Evolutionary conservation across 1,140 invertebrate species (phyloP), one percentile per base, ranked within the genome.

Genomic region (Bilobella aurantiaca): DNA sequence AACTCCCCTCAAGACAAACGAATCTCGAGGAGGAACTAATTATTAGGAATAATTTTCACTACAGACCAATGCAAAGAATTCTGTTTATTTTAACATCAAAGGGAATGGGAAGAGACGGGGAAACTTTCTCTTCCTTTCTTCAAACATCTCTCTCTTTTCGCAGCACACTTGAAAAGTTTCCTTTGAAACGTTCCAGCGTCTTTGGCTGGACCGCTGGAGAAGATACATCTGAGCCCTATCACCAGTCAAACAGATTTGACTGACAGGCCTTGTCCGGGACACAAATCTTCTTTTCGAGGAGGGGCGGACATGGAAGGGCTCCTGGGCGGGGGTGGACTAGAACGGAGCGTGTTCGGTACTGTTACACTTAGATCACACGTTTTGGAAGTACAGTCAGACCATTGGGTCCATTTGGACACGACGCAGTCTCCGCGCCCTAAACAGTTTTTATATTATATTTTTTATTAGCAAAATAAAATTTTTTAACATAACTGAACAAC

Each of bases 281-380:
- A 58, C 72, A 71, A 32, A 66, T 64, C 67, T 66, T 66, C 68
- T 65, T 69, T 29, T 71, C 69, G 16, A 60, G 65, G 42, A 72
- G 58, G 29, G 60, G 30, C 18, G 70, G 69, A 63, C 72, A 73
- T 30, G 53, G 25, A 16, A 62, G 14, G 2, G 66, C 65, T 62
- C 66, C 67, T 28, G 58, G 46, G 42, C 65, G 46, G 8, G 66
- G 66, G 37, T 65, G 65, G 53, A 30, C 64, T 25, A 68, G 60
- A 31, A 74, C 62, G 29, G 64, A 68, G 28, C 79, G 66, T 16
- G 63, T 74, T 64, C 80, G 69, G 65, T 76, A 76, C 65, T 77
- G 74, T 59, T 80, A n/a, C 78, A 3, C 81, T 79, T 67, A 76
- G 75, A 12, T 82, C 82, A 75, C 82, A 83, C 5, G 34, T 62